phyloP scores from a whole-genome alignment of 1,140 invertebrate genomes.

The Caerostris extrusa region DNA sequence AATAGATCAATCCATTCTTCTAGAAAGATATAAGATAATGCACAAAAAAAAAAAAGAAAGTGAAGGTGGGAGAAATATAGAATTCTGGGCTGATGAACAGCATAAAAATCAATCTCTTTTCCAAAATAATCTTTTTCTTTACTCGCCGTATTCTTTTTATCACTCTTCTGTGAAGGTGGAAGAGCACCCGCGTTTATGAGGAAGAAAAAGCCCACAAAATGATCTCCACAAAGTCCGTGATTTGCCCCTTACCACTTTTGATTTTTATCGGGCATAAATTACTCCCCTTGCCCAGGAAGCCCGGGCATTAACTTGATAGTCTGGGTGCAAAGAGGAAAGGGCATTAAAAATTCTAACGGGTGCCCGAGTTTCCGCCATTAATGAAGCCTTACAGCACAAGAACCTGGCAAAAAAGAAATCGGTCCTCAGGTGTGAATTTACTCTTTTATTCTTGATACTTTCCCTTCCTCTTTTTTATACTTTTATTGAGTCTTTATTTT shows the following conservation, averaged over 20 bases:
- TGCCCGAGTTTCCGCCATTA: constrained; percentile 38
- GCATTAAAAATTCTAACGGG: constrained; percentile 71
- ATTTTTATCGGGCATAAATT: constrained; percentile 70
- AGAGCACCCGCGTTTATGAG: constrained; percentile 49
- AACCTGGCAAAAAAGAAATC: background rate
- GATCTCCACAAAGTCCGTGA: constrained; percentile 51
- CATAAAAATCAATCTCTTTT: constrained; percentile 63
- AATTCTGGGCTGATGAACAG: constrained; percentile 53
- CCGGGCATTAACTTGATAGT: constrained; percentile 64
- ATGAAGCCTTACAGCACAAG: background rate
- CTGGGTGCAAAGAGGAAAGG: constrained; percentile 29
- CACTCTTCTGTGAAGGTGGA: constrained; percentile 23
- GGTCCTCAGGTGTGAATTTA: constrained; percentile 40
- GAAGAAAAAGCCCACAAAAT: constrained; percentile 59
- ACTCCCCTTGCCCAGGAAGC: constrained; percentile 23
- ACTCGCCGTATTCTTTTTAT: constrained; percentile 59
- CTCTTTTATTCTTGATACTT: background rate
- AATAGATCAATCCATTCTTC: background rate
- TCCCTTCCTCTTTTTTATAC: too few relatives aligned
- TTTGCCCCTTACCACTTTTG: constrained; percentile 43
- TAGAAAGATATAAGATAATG: background rate
- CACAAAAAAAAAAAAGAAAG: background rate
- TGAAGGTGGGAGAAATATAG: background rate
- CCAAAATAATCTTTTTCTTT: constrained; percentile 71
- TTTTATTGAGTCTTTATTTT: background rate